These are phyloP conservation scores for Rhagium mordax DNA, from an alignment of 2,888 invertebrate genomes.

Conservation along the genomic window DNA sequence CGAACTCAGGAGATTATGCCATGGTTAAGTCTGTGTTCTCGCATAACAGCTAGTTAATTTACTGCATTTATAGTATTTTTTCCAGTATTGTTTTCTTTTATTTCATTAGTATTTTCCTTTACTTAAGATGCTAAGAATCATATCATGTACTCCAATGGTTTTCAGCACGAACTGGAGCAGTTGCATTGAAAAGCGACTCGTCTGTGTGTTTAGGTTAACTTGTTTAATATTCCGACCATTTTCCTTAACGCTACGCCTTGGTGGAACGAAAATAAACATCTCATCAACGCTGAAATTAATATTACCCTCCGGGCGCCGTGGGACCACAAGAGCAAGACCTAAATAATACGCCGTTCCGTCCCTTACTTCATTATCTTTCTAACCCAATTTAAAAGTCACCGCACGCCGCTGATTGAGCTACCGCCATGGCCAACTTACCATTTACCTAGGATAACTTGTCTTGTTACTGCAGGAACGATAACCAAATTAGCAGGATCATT, in stretches of 20 bases:
- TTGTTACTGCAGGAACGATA: conserved; percentile 28
- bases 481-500: conserved; percentile 36
- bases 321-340: neutral
- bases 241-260: neutral
- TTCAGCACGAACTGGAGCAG: too few relatives aligned
- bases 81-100: too few relatives aligned
- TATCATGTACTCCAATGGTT: too few relatives aligned
- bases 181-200: too few relatives aligned
- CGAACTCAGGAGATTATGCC: too few relatives aligned
- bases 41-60: too few relatives aligned
- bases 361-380: neutral
- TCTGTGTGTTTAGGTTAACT: too few relatives aligned
- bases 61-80: too few relatives aligned
- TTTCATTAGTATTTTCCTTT: too few relatives aligned
- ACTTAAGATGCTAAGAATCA: too few relatives aligned
- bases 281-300: neutral
- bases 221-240: neutral
- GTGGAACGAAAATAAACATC: neutral
- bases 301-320: neutral
- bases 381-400: conserved; percentile 16
- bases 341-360: neutral
- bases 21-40: too few relatives aligned
- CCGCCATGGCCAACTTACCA: conserved; percentile 24
- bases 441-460: conserved; percentile 36
- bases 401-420: conserved; percentile 13